A percentile compares a stretch with the other conserved stretches of the same genome.
These are phyloP conservation scores for Enoplosus armatus DNA, from an alignment of 2,797 vertebrate genomes.

Conservation along the genomic window DNA sequence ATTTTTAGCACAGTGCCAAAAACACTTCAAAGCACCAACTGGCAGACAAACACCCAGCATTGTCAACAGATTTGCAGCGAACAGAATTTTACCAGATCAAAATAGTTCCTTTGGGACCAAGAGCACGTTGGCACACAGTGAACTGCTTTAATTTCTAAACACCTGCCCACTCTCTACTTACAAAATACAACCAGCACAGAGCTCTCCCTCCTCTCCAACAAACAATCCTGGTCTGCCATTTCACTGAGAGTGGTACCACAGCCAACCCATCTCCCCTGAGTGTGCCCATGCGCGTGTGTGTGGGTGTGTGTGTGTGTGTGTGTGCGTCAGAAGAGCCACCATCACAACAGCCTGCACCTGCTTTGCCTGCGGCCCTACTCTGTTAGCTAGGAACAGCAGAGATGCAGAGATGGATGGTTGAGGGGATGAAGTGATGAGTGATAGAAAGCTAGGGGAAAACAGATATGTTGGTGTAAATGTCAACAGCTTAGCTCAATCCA, in stretches of 20 bases:
- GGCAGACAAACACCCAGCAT: constrained; percentile 47
- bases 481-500: constrained; percentile 65
- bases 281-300: constrained; percentile 38
- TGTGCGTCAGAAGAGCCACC: constrained; percentile 61
- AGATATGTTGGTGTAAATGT: constrained; percentile 64
- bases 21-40: constrained; percentile 58
- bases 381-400: constrained; percentile 55
- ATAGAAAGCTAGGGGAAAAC: constrained; percentile 41
- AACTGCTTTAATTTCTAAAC: constrained; percentile 67
- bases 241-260: constrained; percentile 49
- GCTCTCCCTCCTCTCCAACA: constrained; percentile 49
- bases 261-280: constrained; percentile 64
- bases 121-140: constrained; percentile 50
- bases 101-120: constrained; percentile 50
- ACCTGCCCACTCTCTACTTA: constrained; percentile 72
- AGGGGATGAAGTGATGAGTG: constrained; percentile 40
- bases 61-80: constrained; percentile 62
- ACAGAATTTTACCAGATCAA: constrained; percentile 62
- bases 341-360: constrained; percentile 76
- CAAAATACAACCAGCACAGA: constrained; percentile 46
- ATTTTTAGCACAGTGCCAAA: constrained; percentile 48
- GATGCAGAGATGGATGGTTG: constrained; percentile 45
- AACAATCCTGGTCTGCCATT: constrained; percentile 65
- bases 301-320: constrained; percentile 25
- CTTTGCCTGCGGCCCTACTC: constrained; percentile 67